These are phyloP conservation scores for Lordiphosa andalusiaca DNA, from an alignment of 2,888 invertebrate genomes.

Conservation along the genomic window DNA sequence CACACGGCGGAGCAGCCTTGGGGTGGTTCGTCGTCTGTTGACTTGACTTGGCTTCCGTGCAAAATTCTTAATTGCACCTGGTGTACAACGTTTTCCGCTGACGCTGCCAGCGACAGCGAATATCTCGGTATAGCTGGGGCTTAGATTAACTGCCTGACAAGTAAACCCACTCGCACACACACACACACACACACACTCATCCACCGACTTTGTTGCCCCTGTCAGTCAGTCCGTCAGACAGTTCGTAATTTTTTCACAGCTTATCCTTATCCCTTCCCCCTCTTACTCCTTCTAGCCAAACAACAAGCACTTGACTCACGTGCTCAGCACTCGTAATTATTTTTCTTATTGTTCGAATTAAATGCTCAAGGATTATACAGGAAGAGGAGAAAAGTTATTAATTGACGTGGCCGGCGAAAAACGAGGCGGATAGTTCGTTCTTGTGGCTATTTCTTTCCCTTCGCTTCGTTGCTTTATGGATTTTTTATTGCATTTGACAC, in stretches of 20 bases:
- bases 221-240: slow-evolving; percentile 37
- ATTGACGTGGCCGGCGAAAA: slow-evolving; percentile 46
- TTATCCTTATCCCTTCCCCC: slow-evolving; percentile 39
- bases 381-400: slow-evolving; percentile 51
- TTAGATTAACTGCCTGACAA: slow-evolving; percentile 78
- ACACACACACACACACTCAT: slow-evolving; percentile 24
- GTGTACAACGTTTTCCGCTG: slow-evolving; percentile 71
- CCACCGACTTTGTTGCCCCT: slow-evolving; percentile 54
- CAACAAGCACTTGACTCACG: slow-evolving; percentile 66
- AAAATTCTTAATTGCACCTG: slow-evolving; percentile 77
- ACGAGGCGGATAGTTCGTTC: slow-evolving; percentile 24
- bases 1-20: slow-evolving; percentile 18
- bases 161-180: slow-evolving; percentile 57
- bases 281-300: slow-evolving; percentile 14
- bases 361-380: slow-evolving; percentile 69
- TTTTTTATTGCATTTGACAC: slow-evolving; percentile 55
- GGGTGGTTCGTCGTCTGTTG: slow-evolving; percentile 24
- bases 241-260: slow-evolving; percentile 68
- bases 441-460: slow-evolving; percentile 29
- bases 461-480: slow-evolving; percentile 3
- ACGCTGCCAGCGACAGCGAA: slow-evolving; percentile 52
- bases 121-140: slow-evolving; percentile 63
- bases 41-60: slow-evolving; percentile 73
- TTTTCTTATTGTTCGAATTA: slow-evolving; percentile 75
- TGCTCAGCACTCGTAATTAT: slow-evolving; percentile 76